Evolutionary conservation across 2,888 invertebrate genomes (phyloP).

Genomic region (Eupithecia exiguata): DNA sequence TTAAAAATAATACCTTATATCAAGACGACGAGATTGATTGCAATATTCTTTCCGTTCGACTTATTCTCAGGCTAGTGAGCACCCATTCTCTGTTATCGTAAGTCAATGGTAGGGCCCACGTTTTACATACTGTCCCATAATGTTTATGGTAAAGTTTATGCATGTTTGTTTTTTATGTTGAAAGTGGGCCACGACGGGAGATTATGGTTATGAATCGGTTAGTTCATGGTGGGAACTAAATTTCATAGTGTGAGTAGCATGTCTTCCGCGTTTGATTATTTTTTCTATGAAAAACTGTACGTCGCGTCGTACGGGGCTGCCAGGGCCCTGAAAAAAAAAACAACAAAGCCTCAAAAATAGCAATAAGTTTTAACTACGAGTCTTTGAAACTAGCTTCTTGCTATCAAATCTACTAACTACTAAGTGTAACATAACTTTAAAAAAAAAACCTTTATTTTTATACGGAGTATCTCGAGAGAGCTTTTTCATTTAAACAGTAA

Average conservation of each 20-base stretch:
- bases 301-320: background rate
- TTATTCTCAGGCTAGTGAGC: background rate
- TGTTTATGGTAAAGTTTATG: conserved; percentile 59
- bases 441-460: too few relatives aligned
- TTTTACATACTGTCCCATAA: conserved; percentile 49
- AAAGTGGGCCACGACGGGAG: conserved; percentile 66
- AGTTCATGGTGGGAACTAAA: conserved; percentile 57
- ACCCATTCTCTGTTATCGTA: background rate
- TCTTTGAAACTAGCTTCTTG: background rate
- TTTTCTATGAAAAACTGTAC: background rate
- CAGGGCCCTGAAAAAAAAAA: background rate
- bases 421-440: too few relatives aligned
- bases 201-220: conserved; percentile 57
- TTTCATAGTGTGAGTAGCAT: conserved; percentile 21
- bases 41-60: background rate
- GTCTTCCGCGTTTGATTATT: conserved; percentile 10
- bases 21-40: background rate
- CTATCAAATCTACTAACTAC: too few relatives aligned
- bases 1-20: too few relatives aligned
- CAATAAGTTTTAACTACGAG: background rate
- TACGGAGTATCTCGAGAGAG: too few relatives aligned
- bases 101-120: conserved; percentile 43
- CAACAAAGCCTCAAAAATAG: background rate
- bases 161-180: conserved; percentile 65
- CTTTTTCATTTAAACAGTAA: too few relatives aligned